phyloP scores from a whole-genome alignment of 2,888 invertebrate genomes.

The Sarcophaga caerulescens region DNA sequence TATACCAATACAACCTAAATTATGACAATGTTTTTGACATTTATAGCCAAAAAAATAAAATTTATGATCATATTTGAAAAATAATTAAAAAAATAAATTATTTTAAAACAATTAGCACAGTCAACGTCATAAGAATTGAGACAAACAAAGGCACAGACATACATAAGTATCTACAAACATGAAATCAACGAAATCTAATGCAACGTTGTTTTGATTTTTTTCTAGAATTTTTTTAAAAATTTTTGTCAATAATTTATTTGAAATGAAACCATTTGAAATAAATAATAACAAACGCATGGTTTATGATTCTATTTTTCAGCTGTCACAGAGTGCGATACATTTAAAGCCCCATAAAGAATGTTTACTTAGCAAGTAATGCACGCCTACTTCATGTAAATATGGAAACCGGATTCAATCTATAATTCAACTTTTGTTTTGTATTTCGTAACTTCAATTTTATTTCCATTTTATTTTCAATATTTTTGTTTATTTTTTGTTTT shows the following conservation, averaged over 20 bases:
- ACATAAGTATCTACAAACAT: neutral
- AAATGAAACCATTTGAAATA: constrained; percentile 38
- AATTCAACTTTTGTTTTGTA: constrained; percentile 9
- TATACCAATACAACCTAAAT: neutral
- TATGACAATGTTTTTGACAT: neutral
- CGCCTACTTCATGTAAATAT: constrained; percentile 47
- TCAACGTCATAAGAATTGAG: neutral
- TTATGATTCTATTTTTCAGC: neutral
- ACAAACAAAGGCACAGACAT: neutral
- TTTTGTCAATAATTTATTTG: constrained; percentile 29
- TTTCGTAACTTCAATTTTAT: constrained; percentile 1
- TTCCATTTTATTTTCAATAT: constrained; percentile 20
- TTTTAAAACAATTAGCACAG: neutral
- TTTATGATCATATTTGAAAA: neutral
- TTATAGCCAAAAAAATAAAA: neutral
- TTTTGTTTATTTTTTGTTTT: constrained; percentile 4
- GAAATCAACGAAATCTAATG: neutral
- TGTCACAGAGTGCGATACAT: constrained; percentile 19
- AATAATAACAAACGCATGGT: constrained; percentile 15
- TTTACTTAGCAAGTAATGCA: neutral
- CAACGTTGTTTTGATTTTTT: neutral
- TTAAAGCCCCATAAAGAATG: constrained; percentile 40
- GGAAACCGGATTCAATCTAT: constrained; percentile 45
- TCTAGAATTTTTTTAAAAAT: too few species aligned
- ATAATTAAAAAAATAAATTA: neutral